These are phyloP conservation scores for Musca domestica DNA, from an alignment of 1,140 invertebrate genomes.

Conservation along the genomic window DNA sequence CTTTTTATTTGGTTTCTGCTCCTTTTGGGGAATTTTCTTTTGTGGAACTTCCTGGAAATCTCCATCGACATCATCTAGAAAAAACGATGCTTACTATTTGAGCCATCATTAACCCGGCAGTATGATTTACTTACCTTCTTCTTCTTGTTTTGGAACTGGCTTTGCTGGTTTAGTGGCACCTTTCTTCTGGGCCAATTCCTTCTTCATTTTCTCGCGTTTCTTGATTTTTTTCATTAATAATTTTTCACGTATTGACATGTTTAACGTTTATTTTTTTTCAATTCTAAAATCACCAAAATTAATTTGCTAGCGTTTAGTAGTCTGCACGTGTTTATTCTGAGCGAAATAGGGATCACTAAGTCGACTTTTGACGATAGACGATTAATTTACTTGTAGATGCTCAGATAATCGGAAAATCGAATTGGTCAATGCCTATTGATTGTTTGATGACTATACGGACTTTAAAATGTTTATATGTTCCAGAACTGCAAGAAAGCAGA, in stretches of 20 bases:
- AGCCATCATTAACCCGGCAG: background rate
- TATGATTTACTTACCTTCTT: constrained; percentile 14
- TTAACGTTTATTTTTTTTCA: constrained; percentile 23
- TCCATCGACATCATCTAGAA: constrained; percentile 35
- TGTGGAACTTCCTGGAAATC: constrained; percentile 40
- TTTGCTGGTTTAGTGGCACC: constrained; percentile 31
- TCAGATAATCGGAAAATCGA: too few relatives aligned
- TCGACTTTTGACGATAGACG: too few relatives aligned
- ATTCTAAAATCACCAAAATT: too few relatives aligned
- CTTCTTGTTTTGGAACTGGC: constrained; percentile 20
- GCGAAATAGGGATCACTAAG: too few relatives aligned
- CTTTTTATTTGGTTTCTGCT: constrained; percentile 32
- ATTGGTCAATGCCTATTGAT: too few relatives aligned
- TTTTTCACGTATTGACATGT: constrained; percentile 74
- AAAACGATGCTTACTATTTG: background rate
- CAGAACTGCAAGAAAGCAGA: too few relatives aligned
- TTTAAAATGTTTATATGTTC: too few relatives aligned
- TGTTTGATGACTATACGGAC: too few relatives aligned
- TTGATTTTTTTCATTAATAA: constrained; percentile 75
- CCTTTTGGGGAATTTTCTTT: constrained; percentile 21
- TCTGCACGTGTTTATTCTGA: too few relatives aligned
- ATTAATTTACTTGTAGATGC: too few relatives aligned
- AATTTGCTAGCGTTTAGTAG: too few relatives aligned
- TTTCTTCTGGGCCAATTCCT: constrained; percentile 61
- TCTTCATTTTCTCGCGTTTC: constrained; percentile 71